These are phyloP conservation scores for Temnothorax unifasciatus DNA, from an alignment of 2,888 invertebrate species.

Conservation along the genomic window DNA sequence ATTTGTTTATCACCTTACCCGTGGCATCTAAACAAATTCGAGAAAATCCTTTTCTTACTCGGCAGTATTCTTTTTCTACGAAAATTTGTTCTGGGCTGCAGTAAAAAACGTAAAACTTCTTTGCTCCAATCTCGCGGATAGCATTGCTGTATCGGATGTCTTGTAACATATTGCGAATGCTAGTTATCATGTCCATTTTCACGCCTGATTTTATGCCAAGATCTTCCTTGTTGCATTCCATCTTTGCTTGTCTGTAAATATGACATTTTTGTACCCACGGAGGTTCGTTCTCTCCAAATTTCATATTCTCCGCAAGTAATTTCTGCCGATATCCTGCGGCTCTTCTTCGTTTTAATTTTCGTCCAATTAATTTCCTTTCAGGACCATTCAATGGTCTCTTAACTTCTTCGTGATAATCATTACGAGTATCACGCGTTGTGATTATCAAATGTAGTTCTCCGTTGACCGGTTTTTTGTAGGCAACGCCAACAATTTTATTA, in stretches of 20 bases:
- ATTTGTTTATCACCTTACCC: too few relatives aligned
- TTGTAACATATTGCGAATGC: conserved; percentile 8
- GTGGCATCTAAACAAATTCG: too few relatives aligned
- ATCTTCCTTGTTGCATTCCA: conserved; percentile 8
- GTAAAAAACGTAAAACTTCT: conserved; percentile 57
- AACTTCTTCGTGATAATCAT: too few relatives aligned
- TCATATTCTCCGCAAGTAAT: too few relatives aligned
- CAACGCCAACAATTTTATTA: background rate
- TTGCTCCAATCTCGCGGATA: conserved; percentile 45
- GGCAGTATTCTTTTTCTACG: too few relatives aligned
- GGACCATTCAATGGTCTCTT: too few relatives aligned
- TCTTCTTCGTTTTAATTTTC: too few relatives aligned
- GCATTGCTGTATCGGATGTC: conserved; percentile 33
- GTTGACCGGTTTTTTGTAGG: background rate
- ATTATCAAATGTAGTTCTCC: conserved; percentile 25
- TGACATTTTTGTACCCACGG: background rate
- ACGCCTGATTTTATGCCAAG: background rate
- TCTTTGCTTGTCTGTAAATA: conserved; percentile 6
- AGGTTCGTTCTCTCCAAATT: too few relatives aligned
- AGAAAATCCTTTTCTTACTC: too few relatives aligned
- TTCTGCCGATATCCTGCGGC: too few relatives aligned
- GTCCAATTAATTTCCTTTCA: too few relatives aligned
- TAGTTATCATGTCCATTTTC: background rate
- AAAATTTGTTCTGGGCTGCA: conserved; percentile 48
- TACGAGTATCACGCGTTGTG: too few relatives aligned